Base-by-base conservation (phyloP, 2,888 invertebrate species). In the Chrysina gloriosa region DNA sequence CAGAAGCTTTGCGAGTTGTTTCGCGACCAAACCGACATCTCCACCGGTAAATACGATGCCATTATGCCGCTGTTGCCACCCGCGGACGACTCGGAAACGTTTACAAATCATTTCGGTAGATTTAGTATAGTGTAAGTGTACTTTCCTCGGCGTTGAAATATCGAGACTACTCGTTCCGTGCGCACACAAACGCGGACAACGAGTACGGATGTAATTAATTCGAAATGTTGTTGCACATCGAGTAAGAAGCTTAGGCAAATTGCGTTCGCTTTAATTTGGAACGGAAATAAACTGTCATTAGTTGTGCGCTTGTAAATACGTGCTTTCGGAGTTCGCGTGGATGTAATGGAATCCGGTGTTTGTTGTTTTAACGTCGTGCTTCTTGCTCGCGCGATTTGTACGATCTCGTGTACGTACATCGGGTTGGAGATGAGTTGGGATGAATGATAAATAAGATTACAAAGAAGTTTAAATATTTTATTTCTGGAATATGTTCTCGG, bases 221-320 rank as follows among this genome's bases (percentile, higher is more conserved):
- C 14, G 25, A 3, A 27, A 7, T 34, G 9, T 11, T 34, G 54
- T 54, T n/a, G 34, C 21, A 54, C 54, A 34, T 54, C 34, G 54
- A 34, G 54, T 54, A 54, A 54, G 34, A 21, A 54, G 54, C 54
- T 54, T 54, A 54, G 34, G 54, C 34, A 54, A 34, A 54, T 54
- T 21, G 54, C n/a, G 34, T 14, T 14, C n/a, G 31, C 9, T 54
- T 27, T 54, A 54, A 36, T 54, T 54, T 54, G 36, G 21, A 34
- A 34, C 34, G 34, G 34, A 54, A 54, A 54, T 31, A 54, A 50
- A 50, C 25, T 27, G 27, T 50, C 27, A 50, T 6, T 50, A 27
- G 7, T 34, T 50, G 50, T 27, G 11, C 27, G 25, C 50, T 19
- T 14, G 5, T 36, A 36, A n/a, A 7, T 34, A 34, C 34, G 7